phyloP scores from a whole-genome alignment of 1,140 invertebrate species.

The Drosophila sp. region DNA sequence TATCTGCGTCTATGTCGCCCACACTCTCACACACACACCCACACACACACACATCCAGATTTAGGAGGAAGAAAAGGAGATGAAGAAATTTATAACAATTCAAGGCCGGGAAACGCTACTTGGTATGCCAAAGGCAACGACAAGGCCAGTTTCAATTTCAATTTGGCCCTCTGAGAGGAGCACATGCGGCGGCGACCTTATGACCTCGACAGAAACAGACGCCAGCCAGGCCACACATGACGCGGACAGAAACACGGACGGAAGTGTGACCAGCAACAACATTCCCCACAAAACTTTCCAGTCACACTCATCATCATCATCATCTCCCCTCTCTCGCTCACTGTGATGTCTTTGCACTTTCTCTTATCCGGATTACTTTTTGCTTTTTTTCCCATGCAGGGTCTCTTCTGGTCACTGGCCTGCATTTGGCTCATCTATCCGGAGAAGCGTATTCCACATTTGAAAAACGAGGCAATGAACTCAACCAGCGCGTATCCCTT shows the following conservation, averaged over 20 bases:
- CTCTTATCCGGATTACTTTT: not conserved
- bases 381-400: conserved; percentile 84
- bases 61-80: not conserved
- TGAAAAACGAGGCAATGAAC: conserved; percentile 87
- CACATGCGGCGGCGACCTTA: conserved; percentile 55
- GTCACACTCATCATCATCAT: conserved; percentile 16
- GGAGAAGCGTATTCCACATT: conserved; percentile 87
- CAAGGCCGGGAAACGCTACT: conserved; percentile 61
- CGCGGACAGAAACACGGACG: conserved; percentile 21
- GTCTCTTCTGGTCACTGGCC: conserved; percentile 89
- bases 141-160: conserved; percentile 48
- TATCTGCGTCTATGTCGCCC: conserved; percentile 25
- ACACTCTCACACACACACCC: not conserved
- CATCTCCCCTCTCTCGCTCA: not conserved
- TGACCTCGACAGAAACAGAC: conserved; percentile 59
- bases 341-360: conserved; percentile 13
- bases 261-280: conserved; percentile 8
- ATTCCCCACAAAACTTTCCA: conserved; percentile 19
- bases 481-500: conserved; percentile 86
- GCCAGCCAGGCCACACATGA: conserved; percentile 43
- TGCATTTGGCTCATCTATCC: conserved; percentile 88
- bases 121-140: conserved; percentile 60
- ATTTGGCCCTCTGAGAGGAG: conserved; percentile 45
- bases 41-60: too few relatives aligned
- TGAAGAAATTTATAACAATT: conserved; percentile 64